A percentile compares a stretch with the other conserved stretches of the same genome.
These are phyloP conservation scores for Lepas anatifera DNA, from an alignment of 2,888 invertebrate genomes.

Conservation along the genomic window DNA sequence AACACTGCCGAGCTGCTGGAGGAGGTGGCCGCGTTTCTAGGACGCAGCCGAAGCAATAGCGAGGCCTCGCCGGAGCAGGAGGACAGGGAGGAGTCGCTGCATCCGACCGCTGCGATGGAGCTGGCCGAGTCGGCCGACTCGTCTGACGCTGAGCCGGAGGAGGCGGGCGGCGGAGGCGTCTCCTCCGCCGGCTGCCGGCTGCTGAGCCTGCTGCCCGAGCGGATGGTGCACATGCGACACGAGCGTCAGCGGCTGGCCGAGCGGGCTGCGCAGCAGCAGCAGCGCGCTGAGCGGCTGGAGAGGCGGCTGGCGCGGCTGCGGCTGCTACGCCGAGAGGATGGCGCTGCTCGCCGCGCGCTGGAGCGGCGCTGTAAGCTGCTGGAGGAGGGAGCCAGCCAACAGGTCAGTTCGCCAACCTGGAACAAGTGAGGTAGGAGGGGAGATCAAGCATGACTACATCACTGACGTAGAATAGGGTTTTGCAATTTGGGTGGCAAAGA, in stretches of 20 bases:
- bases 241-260: conserved; percentile 22
- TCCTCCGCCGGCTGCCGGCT: conserved; percentile 18
- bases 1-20: neutral
- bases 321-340: neutral
- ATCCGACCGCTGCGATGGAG: conserved; percentile 3
- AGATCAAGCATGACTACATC: too few species aligned
- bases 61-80: too few species aligned
- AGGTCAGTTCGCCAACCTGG: too few species aligned
- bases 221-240: conserved; percentile 22
- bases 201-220: conserved; percentile 22
- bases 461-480: too few species aligned
- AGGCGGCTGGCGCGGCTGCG: neutral
- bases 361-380: too few species aligned
- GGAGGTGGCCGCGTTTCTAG: neutral
- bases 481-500: too few species aligned
- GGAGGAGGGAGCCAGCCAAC: too few species aligned
- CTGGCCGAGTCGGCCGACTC: conserved; percentile 3
- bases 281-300: conserved; percentile 15
- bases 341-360: too few species aligned
- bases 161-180: conserved; percentile 9
- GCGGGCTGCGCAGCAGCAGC: conserved; percentile 14
- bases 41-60: neutral
- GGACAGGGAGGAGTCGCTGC: neutral
- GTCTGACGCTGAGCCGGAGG: conserved; percentile 13
- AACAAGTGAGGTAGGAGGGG: too few species aligned